Conservation (phyloP, 2,888 invertebrate genomes). For the Tetramorium bicarinatum region DNA sequence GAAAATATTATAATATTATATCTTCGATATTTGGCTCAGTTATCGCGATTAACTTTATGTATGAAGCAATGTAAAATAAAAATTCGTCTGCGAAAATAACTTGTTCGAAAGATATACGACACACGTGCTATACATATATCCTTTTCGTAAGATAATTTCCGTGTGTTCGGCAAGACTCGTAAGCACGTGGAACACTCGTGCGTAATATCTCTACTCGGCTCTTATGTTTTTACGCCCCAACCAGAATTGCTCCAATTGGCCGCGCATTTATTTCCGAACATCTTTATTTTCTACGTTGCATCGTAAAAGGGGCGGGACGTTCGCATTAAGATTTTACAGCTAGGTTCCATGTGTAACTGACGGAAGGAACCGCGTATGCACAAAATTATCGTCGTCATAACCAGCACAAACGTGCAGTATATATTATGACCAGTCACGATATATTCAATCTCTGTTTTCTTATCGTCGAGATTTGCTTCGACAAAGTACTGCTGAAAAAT, state of each 20-base stretch:
- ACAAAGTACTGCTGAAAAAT: background rate
- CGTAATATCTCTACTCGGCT: background rate
- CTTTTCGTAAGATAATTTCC: background rate
- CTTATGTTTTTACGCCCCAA: background rate
- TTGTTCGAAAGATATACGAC: background rate
- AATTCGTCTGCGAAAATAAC: conserved; percentile 3
- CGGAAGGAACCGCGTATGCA: conserved; percentile 22
- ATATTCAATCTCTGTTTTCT: conserved; percentile 8
- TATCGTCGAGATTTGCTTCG: background rate
- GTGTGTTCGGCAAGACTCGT: background rate
- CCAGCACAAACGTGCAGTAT: conserved; percentile 24
- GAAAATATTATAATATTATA: background rate
- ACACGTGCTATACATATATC: background rate
- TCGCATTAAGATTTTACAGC: conserved; percentile 52
- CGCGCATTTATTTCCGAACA: conserved; percentile 47
- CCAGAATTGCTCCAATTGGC: conserved; percentile 44
- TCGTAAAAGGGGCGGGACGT: conserved; percentile 36
- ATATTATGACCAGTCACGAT: background rate
- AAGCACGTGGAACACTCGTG: conserved; percentile 6
- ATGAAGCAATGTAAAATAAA: background rate
- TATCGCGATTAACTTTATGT: background rate
- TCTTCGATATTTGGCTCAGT: background rate
- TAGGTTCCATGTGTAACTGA: conserved; percentile 9
- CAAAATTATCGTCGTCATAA: conserved; percentile 51
- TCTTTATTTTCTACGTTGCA: conserved; percentile 31